Evolutionary conservation across 2,113 vertebrate genomes (phyloP), one percentile per base, ranked within the genome.

Genomic region (Piprites chloris): DNA sequence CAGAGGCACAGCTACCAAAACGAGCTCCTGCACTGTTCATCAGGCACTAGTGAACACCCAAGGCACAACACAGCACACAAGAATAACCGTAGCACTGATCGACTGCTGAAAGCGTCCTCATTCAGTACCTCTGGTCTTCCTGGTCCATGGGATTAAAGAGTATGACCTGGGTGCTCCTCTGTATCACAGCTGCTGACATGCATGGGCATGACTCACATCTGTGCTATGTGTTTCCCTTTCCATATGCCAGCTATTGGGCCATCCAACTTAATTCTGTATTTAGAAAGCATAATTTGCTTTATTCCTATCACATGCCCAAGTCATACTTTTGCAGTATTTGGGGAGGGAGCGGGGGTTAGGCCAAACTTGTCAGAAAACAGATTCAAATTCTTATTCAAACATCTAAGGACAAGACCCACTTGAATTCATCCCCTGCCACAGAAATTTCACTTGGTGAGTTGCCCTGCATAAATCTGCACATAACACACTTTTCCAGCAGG

Each of bases 381-480:
- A 94, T 71, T 61, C n/a, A 58, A 89, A 86, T 87, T 56, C 61
- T 52, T 94, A 93, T 65, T 90, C 86, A 79, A 90, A 89, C 63
- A 83, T 65, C 49, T 84, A 81, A 85, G 72, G 91, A 89, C 56
- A 47, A 95, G 86, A 92, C 63, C 18, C 50, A 81, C 88, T 94
- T 75, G 76, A 90, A 94, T 94, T 75, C 92, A 65, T 90, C 90
- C 69, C 41, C 73, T 73, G 88, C 79, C 90, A 87, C 53, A 94
- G 76, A 85, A 73, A 75, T 91, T 76, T 76, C 71, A 69, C 62
- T 59, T 95, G 88, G 95, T 92, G 94, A 92, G 89, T 71, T 85
- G 72, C 78, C 96, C 92, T 91, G 61, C 81, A 86, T 88, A 93
- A 87, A 81, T 87, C 59, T 93, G 90, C 91, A 87, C 87, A 75